These are phyloP conservation scores for Bos indicus DNA, from an alignment of 2,113 vertebrate species.

Conservation along the genomic window DNA sequence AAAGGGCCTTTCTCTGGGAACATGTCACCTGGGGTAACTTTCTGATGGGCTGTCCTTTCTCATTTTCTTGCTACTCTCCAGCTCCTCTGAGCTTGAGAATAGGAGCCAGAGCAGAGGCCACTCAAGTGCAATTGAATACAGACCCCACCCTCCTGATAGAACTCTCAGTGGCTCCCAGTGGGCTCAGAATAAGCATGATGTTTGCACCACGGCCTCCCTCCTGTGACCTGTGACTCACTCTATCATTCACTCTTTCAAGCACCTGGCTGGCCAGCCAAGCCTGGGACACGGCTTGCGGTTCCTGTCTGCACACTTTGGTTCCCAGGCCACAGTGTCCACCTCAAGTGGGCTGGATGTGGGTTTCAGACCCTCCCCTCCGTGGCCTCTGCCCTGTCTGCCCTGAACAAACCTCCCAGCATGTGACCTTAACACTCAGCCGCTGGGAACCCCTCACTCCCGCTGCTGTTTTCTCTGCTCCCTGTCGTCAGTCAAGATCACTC, in stretches of 20 bases:
- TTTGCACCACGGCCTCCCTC: neutral
- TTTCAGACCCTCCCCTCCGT: neutral
- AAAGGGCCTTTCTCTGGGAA: neutral
- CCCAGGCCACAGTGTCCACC: neutral
- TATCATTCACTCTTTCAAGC: neutral
- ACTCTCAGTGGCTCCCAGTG: neutral
- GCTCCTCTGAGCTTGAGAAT: neutral
- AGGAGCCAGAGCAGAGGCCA: neutral
- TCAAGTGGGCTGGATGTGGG: neutral
- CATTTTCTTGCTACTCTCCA: neutral
- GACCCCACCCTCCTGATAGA: neutral
- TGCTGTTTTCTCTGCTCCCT: neutral
- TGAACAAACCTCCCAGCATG: rapidly evolving
- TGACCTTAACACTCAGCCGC: rapidly evolving
- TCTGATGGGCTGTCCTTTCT: neutral
- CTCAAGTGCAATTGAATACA: neutral
- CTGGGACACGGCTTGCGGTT: neutral
- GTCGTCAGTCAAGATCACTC: neutral
- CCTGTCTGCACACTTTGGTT: rapidly evolving
- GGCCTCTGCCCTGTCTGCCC: neutral
- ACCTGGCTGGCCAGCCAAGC: neutral
- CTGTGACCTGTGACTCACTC: neutral
- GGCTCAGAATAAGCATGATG: neutral
- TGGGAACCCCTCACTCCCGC: neutral
- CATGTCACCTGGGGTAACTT: rapidly evolving